Conservation (phyloP, 2,113 vertebrate genomes). For the Thunnus maccoyii region DNA sequence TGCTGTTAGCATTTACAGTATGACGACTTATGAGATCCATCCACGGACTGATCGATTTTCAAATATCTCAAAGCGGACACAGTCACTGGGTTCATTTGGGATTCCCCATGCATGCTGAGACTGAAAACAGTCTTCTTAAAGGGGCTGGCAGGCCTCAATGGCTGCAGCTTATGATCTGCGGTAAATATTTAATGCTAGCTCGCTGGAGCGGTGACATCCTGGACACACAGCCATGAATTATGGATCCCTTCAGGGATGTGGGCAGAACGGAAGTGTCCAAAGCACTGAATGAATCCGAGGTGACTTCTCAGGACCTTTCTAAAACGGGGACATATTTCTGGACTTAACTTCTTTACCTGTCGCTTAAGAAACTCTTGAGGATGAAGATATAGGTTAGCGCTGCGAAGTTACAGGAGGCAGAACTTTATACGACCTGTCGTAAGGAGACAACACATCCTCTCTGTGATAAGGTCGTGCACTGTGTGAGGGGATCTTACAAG, state of each 20-base stretch:
- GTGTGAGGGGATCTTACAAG: background rate
- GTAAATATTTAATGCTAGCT: constrained; percentile 85
- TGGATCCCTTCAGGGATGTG: constrained; percentile 77
- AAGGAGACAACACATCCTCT: background rate
- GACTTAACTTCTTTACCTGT: constrained; percentile 53
- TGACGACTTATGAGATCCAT: constrained; percentile 52
- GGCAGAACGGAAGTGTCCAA: constrained; percentile 68
- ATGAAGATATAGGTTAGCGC: constrained; percentile 20
- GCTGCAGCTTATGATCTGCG: constrained; percentile 79
- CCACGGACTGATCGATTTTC: constrained; percentile 58
- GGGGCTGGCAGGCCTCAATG: constrained; percentile 61
- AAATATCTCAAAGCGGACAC: constrained; percentile 45
- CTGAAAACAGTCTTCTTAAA: constrained; percentile 69
- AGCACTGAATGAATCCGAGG: constrained; percentile 73
- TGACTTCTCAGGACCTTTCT: constrained; percentile 71
- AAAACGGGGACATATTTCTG: constrained; percentile 45
- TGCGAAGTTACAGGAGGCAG: background rate
- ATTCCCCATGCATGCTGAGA: constrained; percentile 62
- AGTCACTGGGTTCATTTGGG: constrained; percentile 64
- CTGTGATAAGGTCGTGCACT: background rate
- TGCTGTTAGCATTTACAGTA: constrained; percentile 44
- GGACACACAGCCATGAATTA: constrained; percentile 82
- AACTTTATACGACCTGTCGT: background rate
- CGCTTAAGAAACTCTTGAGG: constrained; percentile 25
- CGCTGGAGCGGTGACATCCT: constrained; percentile 77